These are phyloP conservation scores for Castor canadensis DNA, from an alignment of 2,113 vertebrate genomes.

Conservation along the genomic window DNA sequence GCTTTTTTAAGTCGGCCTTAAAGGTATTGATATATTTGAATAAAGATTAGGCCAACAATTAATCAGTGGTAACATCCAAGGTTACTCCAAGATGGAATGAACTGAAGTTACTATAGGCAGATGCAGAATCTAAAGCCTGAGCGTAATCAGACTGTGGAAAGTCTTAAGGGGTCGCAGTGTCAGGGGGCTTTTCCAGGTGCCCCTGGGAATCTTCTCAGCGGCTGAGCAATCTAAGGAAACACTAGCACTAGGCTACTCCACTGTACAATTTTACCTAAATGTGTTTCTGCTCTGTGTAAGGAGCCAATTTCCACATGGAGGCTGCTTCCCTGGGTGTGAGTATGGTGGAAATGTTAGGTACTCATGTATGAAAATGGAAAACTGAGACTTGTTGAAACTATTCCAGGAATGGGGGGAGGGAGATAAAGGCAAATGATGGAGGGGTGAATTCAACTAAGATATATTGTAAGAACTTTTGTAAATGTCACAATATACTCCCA, in stretches of 20 bases:
- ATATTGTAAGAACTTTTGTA: too few species aligned
- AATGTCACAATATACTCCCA: too few species aligned
- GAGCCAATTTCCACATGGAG: neutral
- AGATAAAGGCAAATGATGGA: too few species aligned
- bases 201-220: neutral
- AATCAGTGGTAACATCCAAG: constrained; percentile 28
- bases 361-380: too few species aligned
- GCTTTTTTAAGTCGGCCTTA: constrained; percentile 53
- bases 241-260: too few species aligned
- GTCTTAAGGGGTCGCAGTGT: neutral
- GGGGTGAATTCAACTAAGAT: too few species aligned
- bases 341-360: too few species aligned
- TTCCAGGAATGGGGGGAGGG: too few species aligned
- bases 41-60: constrained; percentile 60
- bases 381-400: too few species aligned
- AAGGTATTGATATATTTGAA: constrained; percentile 60
- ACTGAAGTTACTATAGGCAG: neutral
- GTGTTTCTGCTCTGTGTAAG: neutral
- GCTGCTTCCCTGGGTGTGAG: neutral
- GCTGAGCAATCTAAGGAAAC: neutral
- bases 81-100: constrained; percentile 22
- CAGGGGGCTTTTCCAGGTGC: neutral
- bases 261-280: neutral
- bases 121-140: neutral
- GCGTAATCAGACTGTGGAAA: neutral